Conservation (phyloP, 92 coral and sea anemone genomes). For the Metridium senile region DNA sequence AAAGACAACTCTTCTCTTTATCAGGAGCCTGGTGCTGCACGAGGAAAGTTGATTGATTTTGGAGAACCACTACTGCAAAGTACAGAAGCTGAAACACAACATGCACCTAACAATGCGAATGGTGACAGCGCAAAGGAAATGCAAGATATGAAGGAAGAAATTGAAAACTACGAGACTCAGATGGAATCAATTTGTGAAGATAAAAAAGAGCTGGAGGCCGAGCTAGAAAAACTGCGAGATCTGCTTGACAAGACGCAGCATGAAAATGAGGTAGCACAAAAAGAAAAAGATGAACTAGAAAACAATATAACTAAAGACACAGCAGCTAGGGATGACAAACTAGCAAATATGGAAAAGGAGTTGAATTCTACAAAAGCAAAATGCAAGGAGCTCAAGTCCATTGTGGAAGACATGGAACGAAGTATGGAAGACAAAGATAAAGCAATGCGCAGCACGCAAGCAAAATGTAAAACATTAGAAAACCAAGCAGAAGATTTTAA, state of each 20-base stretch:
- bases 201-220: conserved; percentile 34
- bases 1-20: neutral
- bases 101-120: conserved; percentile 6
- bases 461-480: conserved; percentile 39
- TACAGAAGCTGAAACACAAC: conserved; percentile 34
- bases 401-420: conserved; percentile 9
- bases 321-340: conserved; percentile 57
- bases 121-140: conserved; percentile 1
- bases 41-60: conserved; percentile 20
- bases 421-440: conserved; percentile 13
- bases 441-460: conserved; percentile 34
- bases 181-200: conserved; percentile 25
- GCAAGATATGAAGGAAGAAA: conserved; percentile 6
- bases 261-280: neutral
- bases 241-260: conserved; percentile 13
- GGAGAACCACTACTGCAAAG: conserved; percentile 4
- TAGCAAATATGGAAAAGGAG: conserved; percentile 66
- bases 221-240: conserved; percentile 26
- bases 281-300: conserved; percentile 38
- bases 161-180: conserved; percentile 35
- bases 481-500: conserved; percentile 34
- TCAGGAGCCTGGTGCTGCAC: neutral
- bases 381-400: conserved; percentile 24
- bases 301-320: conserved; percentile 61
- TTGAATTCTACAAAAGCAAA: conserved; percentile 14